Evolutionary conservation across 1,140 invertebrate species (phyloP), one percentile per base, ranked within the genome.

Genomic region (Leptinotarsa lineolata): DNA sequence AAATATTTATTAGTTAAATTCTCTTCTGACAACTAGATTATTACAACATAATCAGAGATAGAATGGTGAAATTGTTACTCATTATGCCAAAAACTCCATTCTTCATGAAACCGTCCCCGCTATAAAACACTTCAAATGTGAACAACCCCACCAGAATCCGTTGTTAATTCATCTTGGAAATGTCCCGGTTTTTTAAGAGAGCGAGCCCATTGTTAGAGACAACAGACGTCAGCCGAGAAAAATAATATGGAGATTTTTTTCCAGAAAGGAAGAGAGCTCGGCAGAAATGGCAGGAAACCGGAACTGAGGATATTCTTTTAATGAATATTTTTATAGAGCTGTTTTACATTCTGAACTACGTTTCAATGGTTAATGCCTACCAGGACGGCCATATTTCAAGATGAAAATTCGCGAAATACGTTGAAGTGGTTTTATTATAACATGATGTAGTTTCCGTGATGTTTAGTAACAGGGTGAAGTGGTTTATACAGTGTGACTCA

Each of bases 271-370:
- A 77, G 76, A 72, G 75, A 61, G 65, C 48, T 73, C 64, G 73
- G 72, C 67, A 79, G 63, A 77, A 80, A 80, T 78, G 75, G 72
- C 79, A 78, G 79, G 79, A 79, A 79, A 77, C 78, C 76, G 79
- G 78, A 80, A 80, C 74, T 72, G 68, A 75, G 72, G 74, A 78
- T 79, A 76, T 79, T 76, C 78, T 78, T 78, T 80, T 74, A 75
- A 72, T 66, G 78, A 79, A 79, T 78, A 80, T 80, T 80, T 79
- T 77, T 78, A 72, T 76, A 76, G 74, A 70, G 68, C 75, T 76
- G 64, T 74, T 80, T 76, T 80, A 79, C 79, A 80, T 78, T 77
- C 75, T 70, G 74, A 74, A 74, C 71, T 69, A 71, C 68, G 63
- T 73, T 77, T 76, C 68, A 71, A 76, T 76, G 75, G 59, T 61